These are phyloP conservation scores for Gandaritis pyraliata DNA, from an alignment of 2,888 invertebrate species.

Conservation along the genomic window DNA sequence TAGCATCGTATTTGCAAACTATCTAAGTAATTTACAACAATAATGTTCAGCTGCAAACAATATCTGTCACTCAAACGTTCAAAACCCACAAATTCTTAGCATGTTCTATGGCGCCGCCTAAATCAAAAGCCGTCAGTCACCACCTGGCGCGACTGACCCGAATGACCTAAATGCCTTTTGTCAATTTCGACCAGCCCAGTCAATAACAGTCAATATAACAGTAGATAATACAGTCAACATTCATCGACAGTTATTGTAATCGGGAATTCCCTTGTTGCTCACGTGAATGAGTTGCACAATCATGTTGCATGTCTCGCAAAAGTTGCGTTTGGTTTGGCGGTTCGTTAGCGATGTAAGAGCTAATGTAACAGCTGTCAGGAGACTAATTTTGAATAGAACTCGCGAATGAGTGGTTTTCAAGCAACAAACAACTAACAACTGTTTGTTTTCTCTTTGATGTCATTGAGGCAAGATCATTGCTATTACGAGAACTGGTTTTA, in stretches of 20 bases:
- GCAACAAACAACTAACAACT: too few relatives aligned
- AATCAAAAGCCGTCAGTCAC: conserved; percentile 35
- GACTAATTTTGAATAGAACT: too few relatives aligned
- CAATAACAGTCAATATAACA: conserved; percentile 10
- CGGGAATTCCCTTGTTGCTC: not conserved
- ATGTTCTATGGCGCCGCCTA: conserved; percentile 34
- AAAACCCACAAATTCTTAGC: conserved; percentile 12
- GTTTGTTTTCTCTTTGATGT: too few relatives aligned
- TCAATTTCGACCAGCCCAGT: conserved; percentile 28
- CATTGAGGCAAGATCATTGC: too few relatives aligned
- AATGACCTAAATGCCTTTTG: conserved; percentile 30
- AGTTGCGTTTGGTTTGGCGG: too few relatives aligned
- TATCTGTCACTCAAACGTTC: conserved; percentile 21
- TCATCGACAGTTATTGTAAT: not conserved
- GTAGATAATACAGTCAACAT: conserved; percentile 16
- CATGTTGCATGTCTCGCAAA: too few relatives aligned
- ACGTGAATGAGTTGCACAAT: not conserved
- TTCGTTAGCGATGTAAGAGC: too few relatives aligned
- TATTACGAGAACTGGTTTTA: too few relatives aligned
- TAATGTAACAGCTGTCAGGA: too few relatives aligned
- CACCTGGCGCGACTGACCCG: conserved; percentile 34
- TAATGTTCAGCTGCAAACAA: conserved; percentile 24
- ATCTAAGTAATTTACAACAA: conserved; percentile 8
- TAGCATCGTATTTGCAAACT: not conserved
- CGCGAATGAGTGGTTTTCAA: too few relatives aligned